Evolutionary conservation across 2,113 vertebrate genomes (phyloP).

Genomic region (Tringa solitaria): DNA sequence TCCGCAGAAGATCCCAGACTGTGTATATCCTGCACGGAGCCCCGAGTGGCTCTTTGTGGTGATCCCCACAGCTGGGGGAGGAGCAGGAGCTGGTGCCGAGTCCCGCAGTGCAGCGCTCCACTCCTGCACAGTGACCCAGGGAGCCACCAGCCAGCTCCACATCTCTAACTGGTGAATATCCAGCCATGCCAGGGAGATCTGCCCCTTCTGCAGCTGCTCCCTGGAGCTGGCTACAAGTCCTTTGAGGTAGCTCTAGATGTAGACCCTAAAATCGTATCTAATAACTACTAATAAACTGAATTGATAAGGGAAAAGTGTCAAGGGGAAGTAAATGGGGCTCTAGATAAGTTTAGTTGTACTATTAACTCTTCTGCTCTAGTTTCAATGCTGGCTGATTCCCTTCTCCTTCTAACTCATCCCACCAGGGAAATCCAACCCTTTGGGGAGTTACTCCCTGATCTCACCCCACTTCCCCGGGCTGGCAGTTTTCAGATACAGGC

Average conservation of each 20-base stretch:
- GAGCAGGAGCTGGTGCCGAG: not conserved
- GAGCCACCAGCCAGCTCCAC: not conserved
- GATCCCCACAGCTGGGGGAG: not conserved
- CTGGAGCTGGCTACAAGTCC: not conserved
- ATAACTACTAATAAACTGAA: not conserved
- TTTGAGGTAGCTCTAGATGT: not conserved
- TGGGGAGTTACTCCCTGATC: not conserved
- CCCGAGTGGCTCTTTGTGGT: not conserved
- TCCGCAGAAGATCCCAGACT: not conserved
- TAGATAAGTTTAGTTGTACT: not conserved
- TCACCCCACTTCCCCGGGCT: not conserved
- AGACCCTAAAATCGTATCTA: not conserved
- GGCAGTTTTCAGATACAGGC: not conserved
- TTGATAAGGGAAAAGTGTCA: not conserved
- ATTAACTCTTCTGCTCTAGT: not conserved
- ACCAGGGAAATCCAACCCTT: not conserved
- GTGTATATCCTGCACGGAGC: not conserved
- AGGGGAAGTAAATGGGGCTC: not conserved
- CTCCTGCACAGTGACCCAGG: not conserved
- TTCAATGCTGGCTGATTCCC: not conserved
- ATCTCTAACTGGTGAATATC: rapidly evolving
- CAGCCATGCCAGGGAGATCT: not conserved
- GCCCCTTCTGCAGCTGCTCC: not conserved
- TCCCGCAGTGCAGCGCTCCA: not conserved
- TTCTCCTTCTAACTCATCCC: not conserved